These are phyloP conservation scores for Lycopodina hypogea DNA, from an alignment of 37 sponge, comb jelly and placozoan species.

Conservation along the genomic window DNA sequence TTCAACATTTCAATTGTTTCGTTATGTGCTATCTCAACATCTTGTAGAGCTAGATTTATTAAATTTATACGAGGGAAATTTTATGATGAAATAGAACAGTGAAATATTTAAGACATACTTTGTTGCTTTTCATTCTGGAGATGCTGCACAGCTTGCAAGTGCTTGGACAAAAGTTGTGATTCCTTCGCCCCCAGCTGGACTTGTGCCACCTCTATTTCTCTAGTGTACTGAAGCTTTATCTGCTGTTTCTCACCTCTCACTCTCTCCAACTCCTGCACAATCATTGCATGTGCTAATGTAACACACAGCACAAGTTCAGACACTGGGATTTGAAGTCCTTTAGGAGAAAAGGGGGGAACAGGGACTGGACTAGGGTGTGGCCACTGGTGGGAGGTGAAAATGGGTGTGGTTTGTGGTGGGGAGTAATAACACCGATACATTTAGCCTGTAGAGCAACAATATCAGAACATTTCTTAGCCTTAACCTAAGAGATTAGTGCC, in stretches of 20 bases:
- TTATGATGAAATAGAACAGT: neutral
- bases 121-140: constrained; percentile 16
- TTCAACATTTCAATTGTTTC: constrained; percentile 4
- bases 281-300: neutral
- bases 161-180: constrained; percentile 35
- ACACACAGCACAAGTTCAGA: too few species aligned
- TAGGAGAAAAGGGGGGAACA: neutral
- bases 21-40: neutral
- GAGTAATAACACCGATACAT: too few species aligned
- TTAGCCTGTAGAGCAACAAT: too few species aligned
- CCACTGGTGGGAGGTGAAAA: neutral
- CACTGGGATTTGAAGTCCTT: neutral
- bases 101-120: constrained; percentile 29
- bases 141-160: constrained; percentile 40
- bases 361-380: too few species aligned
- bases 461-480: too few species aligned
- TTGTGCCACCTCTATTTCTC: constrained; percentile 80
- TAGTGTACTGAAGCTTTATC: constrained; percentile 66
- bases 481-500: too few species aligned
- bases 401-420: too few species aligned
- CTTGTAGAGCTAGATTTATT: constrained; percentile 5
- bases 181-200: constrained; percentile 55
- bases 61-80: neutral
- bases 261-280: constrained; percentile 42
- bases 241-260: constrained; percentile 52